Conservation (phyloP, 53 echinoderm and acorn worm species). For the Echinarachnius parma region DNA sequence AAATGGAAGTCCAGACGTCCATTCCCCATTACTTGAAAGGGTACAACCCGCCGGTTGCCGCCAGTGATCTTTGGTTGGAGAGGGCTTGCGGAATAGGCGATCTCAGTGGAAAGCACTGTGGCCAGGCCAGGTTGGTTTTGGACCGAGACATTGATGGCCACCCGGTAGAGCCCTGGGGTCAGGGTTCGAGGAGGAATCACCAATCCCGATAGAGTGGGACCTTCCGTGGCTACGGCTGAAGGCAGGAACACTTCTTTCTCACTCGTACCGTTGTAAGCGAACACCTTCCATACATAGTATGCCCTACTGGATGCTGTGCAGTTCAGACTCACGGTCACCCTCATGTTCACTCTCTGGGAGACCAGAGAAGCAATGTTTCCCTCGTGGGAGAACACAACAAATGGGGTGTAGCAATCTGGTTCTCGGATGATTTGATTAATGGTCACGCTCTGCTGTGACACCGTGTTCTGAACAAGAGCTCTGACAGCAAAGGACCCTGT, state of each 20-base stretch:
- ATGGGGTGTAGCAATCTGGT: slow-evolving; percentile 16
- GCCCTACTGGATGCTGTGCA: slow-evolving; percentile 22
- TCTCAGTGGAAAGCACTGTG: slow-evolving; percentile 5
- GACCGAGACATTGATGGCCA: slow-evolving; percentile 16
- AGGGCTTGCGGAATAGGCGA: not conserved
- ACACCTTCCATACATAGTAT: slow-evolving; percentile 18
- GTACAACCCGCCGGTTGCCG: not conserved
- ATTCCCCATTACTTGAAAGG: not conserved
- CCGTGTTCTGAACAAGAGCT: slow-evolving; percentile 1
- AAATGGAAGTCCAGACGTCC: not conserved
- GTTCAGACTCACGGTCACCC: slow-evolving; percentile 1
- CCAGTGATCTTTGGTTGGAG: slow-evolving; percentile 12
- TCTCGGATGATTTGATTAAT: slow-evolving; percentile 11
- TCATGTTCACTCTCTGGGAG: slow-evolving; percentile 6
- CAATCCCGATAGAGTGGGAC: slow-evolving; percentile 4
- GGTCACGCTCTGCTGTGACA: not conserved
- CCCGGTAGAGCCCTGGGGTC: not conserved
- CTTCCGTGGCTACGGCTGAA: slow-evolving; percentile 8
- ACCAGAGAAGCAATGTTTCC: slow-evolving; percentile 2
- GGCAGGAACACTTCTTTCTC: slow-evolving; percentile 21
- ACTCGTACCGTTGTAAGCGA: not conserved
- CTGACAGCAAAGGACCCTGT: slow-evolving; percentile 14
- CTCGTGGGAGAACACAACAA: slow-evolving; percentile 4
- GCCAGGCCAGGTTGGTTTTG: slow-evolving; percentile 16
- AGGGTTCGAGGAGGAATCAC: slow-evolving; percentile 24